Evolutionary conservation across 2,888 invertebrate species (phyloP), one percentile per base, ranked within the genome.

Genomic region (Trisateles emortualis): DNA sequence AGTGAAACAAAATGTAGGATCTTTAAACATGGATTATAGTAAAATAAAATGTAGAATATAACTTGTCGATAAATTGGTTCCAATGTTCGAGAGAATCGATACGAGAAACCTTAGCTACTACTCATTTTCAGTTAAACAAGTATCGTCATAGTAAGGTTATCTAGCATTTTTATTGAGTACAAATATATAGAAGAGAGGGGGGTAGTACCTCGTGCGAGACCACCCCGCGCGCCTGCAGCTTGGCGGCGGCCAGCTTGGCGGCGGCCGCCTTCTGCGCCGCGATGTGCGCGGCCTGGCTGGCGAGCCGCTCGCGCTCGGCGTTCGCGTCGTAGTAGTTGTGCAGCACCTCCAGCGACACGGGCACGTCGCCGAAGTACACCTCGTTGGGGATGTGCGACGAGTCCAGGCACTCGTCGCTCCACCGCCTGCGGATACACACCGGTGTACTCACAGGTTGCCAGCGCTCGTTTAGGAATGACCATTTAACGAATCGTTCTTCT

Each of bases 301-400:
- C 92, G 4, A 92, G 72, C 55, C 77, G 70, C 78, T 92, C 91
- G n/a, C 92, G 65, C 77, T 93, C 93, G 0, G 92, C 92, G 75
- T 93, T 85, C 8, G 93, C 89, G 76, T 93, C 93, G 84, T 90
- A 91, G 76, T 92, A 93, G 84, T 93, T 93, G 87, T 84, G 86
- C 42, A 93, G 77, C 47, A 93, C 90, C 58, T 89, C 86, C 70
- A 81, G 79, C 0, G 92, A 84, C 10, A 93, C 93, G 0, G 93
- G 92, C 52, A 93, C 92, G 77, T 93, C 93, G 47, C 93, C 93
- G 83, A 93, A 93, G 83, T 91, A 93, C 26, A 93, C 92, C 68
- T 93, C 93, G 85, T 93, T 93, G 24, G 93, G 93, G 52, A 93
- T 93, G 84, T 93, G 92, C 2, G 91, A 87, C 4, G 93, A 93